These are phyloP conservation scores for Troides aeacus DNA, from an alignment of 2,888 invertebrate genomes.

Conservation along the genomic window DNA sequence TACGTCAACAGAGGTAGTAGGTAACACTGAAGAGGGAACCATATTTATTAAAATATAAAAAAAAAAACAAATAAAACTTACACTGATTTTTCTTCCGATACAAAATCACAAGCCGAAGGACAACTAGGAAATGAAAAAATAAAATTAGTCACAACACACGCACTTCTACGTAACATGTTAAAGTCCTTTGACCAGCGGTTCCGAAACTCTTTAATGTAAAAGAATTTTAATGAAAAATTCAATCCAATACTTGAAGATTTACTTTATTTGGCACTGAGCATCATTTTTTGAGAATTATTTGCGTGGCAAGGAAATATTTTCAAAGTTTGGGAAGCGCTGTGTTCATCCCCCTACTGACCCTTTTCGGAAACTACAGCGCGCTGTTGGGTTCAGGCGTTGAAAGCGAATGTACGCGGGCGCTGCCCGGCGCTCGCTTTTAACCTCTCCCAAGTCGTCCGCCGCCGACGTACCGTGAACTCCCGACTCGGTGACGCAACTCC, in stretches of 20 bases:
- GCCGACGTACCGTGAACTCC: slow-evolving; percentile 45
- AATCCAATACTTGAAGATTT: background rate
- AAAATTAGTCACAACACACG: slow-evolving; percentile 25
- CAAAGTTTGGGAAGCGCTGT: slow-evolving; percentile 24
- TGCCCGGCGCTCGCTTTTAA: slow-evolving; percentile 61
- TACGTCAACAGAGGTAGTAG: too few species aligned
- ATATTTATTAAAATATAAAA: too few species aligned
- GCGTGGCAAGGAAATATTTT: background rate
- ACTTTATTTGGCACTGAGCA: background rate
- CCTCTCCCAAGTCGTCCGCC: slow-evolving; percentile 46
- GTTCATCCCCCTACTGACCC: slow-evolving; percentile 31
- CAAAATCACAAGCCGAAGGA: slow-evolving; percentile 27
- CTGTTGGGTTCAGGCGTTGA: slow-evolving; percentile 35
- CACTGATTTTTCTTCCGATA: slow-evolving; percentile 28
- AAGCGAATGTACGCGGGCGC: slow-evolving; percentile 59
- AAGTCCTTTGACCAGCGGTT: slow-evolving; percentile 29
- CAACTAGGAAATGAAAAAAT: slow-evolving; percentile 32
- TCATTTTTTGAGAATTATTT: background rate
- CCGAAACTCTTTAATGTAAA: slow-evolving; percentile 17
- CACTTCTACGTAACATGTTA: slow-evolving; percentile 29
- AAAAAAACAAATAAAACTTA: slow-evolving; percentile 25
- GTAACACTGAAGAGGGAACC: too few species aligned
- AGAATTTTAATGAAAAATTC: background rate
- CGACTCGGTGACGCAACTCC: slow-evolving; percentile 25
- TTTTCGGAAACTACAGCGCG: slow-evolving; percentile 37